A percentile compares a stretch with the other conserved stretches of the same genome.
Evolutionary conservation across 1,140 invertebrate genomes (phyloP).

Genomic region (Aphelenchoides fujianensis): DNA sequence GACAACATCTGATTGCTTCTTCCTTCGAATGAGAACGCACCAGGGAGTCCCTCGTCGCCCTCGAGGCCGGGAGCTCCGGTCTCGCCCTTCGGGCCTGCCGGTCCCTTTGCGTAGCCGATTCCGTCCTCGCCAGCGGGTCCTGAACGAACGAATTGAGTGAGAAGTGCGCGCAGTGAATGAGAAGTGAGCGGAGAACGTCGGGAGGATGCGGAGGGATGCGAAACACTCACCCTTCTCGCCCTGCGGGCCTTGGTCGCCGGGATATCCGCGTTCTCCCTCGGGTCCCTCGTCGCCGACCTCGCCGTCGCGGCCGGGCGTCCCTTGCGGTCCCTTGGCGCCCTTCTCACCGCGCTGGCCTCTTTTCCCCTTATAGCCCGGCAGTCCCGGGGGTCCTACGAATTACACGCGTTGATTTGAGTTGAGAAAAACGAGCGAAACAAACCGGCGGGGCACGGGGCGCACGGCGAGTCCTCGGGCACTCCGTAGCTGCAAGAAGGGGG

Average conservation of each 20-base stretch:
- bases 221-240: conserved; percentile 15
- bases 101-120: conserved; percentile 26
- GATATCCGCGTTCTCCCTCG: conserved; percentile 21
- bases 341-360: conserved; percentile 21
- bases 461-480: neutral
- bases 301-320: conserved; percentile 21
- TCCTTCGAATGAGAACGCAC: too few relatives aligned
- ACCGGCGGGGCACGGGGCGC: conserved; percentile 24
- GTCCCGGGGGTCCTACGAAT: conserved; percentile 10
- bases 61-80: conserved; percentile 12
- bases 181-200: too few relatives aligned
- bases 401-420: neutral
- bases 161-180: too few relatives aligned
- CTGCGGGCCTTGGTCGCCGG: conserved; percentile 10
- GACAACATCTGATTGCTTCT: too few relatives aligned
- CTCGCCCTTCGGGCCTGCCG: conserved; percentile 19
- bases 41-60: conserved; percentile 26
- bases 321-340: conserved; percentile 15
- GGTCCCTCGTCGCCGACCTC: conserved; percentile 19
- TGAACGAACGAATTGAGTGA: neutral
- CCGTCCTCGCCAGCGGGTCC: conserved; percentile 28
- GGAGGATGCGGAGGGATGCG: too few relatives aligned
- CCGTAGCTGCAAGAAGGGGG: too few relatives aligned
- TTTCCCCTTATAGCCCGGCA: conserved; percentile 31
- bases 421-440: too few relatives aligned